phyloP scores from a whole-genome alignment of 2,797 vertebrate genomes.

The Helostoma temminkii region DNA sequence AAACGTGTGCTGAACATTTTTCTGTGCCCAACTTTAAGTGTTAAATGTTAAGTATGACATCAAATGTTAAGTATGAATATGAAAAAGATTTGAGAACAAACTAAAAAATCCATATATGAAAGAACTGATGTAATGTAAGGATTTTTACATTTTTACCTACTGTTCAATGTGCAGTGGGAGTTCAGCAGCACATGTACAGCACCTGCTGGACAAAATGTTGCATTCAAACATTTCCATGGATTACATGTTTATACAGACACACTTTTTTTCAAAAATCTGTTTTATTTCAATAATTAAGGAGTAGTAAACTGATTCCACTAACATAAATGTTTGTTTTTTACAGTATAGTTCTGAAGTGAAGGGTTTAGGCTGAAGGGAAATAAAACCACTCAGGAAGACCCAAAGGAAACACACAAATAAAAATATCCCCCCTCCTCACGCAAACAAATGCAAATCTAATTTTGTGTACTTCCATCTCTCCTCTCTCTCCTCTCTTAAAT shows the following conservation, averaged over 20 bases:
- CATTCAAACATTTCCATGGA: not conserved
- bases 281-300: slow-evolving; percentile 3
- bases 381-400: slow-evolving; percentile 60
- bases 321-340: slow-evolving; percentile 18
- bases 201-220: not conserved
- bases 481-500: slow-evolving; percentile 29
- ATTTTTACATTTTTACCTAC: too few species aligned
- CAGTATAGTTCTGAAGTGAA: slow-evolving; percentile 46
- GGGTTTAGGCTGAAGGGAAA: slow-evolving; percentile 61
- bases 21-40: not conserved
- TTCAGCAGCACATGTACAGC: not conserved
- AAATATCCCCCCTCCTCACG: slow-evolving; percentile 18
- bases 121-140: too few species aligned
- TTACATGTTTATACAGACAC: not conserved
- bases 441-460: slow-evolving; percentile 77
- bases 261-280: not conserved
- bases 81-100: too few species aligned
- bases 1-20: not conserved
- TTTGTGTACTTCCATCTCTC: slow-evolving; percentile 73
- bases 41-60: too few species aligned
- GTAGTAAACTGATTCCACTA: slow-evolving; percentile 12
- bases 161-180: too few species aligned
- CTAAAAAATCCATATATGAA: too few species aligned
- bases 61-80: too few species aligned
- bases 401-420: slow-evolving; percentile 45